Evolutionary conservation across 2,797 vertebrate genomes (phyloP).

Genomic region (Prionace glauca): DNA sequence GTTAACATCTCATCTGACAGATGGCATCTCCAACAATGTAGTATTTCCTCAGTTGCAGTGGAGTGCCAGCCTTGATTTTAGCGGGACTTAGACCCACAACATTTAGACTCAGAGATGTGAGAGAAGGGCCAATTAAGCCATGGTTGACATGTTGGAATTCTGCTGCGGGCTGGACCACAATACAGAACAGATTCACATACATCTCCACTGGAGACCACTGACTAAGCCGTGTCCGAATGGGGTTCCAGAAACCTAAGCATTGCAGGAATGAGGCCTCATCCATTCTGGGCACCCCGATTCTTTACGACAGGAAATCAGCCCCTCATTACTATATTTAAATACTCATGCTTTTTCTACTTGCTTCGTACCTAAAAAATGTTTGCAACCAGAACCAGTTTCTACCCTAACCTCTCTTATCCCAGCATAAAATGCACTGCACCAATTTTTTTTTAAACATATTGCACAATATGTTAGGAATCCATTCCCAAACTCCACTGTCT

Average conservation of each 20-base stretch:
- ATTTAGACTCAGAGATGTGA: background rate
- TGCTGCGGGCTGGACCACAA: background rate
- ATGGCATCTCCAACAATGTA: no score
- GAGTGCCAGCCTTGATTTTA: background rate
- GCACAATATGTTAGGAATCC: background rate
- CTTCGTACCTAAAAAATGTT: background rate
- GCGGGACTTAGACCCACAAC: background rate
- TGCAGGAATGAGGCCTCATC: background rate
- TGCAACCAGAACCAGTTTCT: background rate
- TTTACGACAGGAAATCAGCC: background rate
- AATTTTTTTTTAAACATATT: background rate
- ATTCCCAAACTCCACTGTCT: background rate
- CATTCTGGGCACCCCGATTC: background rate
- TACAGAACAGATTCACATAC: conserved; percentile 52
- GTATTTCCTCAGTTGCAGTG: background rate
- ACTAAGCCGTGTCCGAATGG: conserved; percentile 46
- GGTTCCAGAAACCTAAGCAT: conserved; percentile 61
- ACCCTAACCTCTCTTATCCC: background rate
- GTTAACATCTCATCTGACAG: background rate
- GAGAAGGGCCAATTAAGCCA: background rate
- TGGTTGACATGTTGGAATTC: background rate
- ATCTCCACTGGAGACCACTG: conserved; percentile 65
- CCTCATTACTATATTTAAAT: background rate
- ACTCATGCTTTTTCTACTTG: background rate
- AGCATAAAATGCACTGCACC: background rate